phyloP scores from a whole-genome alignment of 2,797 vertebrate genomes.

The Heterohyrax brucei region DNA sequence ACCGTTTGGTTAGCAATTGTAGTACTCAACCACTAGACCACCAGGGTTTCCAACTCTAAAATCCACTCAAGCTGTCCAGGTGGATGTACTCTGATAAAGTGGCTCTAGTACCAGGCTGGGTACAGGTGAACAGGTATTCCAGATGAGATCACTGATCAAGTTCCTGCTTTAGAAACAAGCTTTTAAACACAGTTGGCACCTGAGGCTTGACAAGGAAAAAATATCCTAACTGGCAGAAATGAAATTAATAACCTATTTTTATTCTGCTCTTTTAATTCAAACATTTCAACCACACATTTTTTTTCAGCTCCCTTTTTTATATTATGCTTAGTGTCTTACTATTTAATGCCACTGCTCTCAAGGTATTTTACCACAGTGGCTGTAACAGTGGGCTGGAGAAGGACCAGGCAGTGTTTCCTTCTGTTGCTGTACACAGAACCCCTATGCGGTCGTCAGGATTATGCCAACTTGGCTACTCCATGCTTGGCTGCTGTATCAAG shows the following conservation, averaged over 20 bases:
- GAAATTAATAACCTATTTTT: conserved; percentile 53
- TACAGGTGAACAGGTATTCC: background rate
- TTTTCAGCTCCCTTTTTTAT: background rate
- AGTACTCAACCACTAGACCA: too few species aligned
- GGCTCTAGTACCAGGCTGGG: background rate
- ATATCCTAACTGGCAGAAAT: background rate
- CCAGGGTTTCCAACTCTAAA: too few species aligned
- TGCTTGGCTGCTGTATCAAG: too few species aligned
- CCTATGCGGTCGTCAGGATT: too few species aligned
- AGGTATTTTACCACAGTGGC: too few species aligned
- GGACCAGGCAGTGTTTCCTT: too few species aligned
- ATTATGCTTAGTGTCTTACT: background rate
- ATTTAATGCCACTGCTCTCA: conserved; percentile 6
- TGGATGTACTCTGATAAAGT: conserved; percentile 48
- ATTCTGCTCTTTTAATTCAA: conserved; percentile 28
- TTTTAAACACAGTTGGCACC: background rate
- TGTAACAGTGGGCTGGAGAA: too few species aligned
- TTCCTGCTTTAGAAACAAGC: background rate
- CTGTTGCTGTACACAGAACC: too few species aligned
- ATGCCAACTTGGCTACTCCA: too few species aligned
- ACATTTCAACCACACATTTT: conserved; percentile 30
- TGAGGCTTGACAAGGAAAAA: background rate
- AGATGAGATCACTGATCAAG: background rate
- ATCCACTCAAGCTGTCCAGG: background rate
- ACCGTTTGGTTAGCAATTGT: too few species aligned